A percentile compares a stretch with the other conserved stretches of the same genome.
Conservation (phyloP, 2,113 vertebrate genomes). For the Patagioenas fasciata region DNA sequence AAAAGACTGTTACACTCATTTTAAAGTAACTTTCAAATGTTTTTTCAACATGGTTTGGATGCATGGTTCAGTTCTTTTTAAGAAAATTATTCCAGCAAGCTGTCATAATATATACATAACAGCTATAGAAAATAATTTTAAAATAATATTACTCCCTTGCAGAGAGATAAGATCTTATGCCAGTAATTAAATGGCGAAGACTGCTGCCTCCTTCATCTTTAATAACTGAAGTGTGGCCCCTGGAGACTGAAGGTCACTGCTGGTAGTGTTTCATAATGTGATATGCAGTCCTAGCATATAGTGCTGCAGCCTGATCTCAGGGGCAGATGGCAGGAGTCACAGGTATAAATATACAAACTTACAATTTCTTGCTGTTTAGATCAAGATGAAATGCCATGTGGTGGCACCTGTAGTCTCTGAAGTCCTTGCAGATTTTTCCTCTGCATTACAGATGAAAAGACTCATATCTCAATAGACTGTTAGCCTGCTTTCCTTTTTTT, state of each 20-base stretch:
- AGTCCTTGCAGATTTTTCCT: constrained; percentile 1
- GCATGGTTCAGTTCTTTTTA: background rate
- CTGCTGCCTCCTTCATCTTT: constrained; percentile 23
- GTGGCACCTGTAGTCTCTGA: constrained; percentile 29
- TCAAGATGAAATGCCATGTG: constrained; percentile 2
- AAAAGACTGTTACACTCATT: background rate
- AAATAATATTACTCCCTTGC: background rate
- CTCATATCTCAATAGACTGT: background rate
- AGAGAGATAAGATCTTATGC: background rate
- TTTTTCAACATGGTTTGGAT: background rate
- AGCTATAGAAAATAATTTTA: background rate
- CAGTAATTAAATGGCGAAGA: background rate
- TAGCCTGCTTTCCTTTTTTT: background rate
- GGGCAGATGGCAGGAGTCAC: constrained; percentile 46
- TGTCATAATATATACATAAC: background rate
- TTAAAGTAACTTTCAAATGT: background rate
- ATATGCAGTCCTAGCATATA: background rate
- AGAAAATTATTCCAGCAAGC: background rate
- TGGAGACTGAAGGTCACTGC: background rate
- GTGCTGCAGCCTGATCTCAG: background rate
- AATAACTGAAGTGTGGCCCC: background rate
- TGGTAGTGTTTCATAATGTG: background rate
- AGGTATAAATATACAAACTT: constrained; percentile 32
- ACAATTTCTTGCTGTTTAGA: constrained; percentile 8
- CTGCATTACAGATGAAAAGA: background rate